Percentiles rank a stretch among this genome's conserved stretches.
Evolutionary conservation across 2,888 invertebrate genomes (phyloP).

Genomic region (Cheilosia impressa): DNA sequence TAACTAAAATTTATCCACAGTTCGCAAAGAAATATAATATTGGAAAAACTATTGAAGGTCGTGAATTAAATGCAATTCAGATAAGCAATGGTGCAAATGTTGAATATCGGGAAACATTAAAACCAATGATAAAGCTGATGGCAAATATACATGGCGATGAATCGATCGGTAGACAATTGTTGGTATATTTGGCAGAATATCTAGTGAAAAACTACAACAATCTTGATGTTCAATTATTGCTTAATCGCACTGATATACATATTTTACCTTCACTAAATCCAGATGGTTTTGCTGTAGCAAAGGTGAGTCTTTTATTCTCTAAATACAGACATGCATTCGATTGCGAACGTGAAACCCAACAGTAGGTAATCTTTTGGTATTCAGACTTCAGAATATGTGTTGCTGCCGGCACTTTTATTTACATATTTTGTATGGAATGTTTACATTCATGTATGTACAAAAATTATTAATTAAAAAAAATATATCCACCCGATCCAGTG

Average conservation of each 20-base stretch:
- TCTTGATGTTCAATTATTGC: conserved; percentile 86
- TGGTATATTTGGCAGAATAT: conserved; percentile 92
- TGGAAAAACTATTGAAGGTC: conserved; percentile 92
- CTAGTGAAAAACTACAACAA: conserved; percentile 90
- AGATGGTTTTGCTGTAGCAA: conserved; percentile 94
- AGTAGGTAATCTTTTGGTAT: too few relatives aligned
- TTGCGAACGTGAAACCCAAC: background rate
- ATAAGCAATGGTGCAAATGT: conserved; percentile 88
- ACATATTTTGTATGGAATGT: too few relatives aligned
- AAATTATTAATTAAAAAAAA: too few relatives aligned
- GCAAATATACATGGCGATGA: conserved; percentile 99
- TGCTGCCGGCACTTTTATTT: too few relatives aligned
- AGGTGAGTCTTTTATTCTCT: conserved; percentile 84
- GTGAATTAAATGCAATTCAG: conserved; percentile 89
- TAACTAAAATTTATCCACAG: conserved; percentile 87
- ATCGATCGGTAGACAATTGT: conserved; percentile 92
- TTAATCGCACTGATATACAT: conserved; percentile 94
- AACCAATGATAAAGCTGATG: conserved; percentile 96
- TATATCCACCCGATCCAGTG: too few relatives aligned
- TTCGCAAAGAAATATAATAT: conserved; percentile 89
- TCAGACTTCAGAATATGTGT: too few relatives aligned
- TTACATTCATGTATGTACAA: too few relatives aligned
- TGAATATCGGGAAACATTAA: conserved; percentile 84
- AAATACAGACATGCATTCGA: background rate
- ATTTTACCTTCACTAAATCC: conserved; percentile 99